These are phyloP conservation scores for Graptemys geographica DNA, from an alignment of 2,797 vertebrate genomes.

Conservation along the genomic window DNA sequence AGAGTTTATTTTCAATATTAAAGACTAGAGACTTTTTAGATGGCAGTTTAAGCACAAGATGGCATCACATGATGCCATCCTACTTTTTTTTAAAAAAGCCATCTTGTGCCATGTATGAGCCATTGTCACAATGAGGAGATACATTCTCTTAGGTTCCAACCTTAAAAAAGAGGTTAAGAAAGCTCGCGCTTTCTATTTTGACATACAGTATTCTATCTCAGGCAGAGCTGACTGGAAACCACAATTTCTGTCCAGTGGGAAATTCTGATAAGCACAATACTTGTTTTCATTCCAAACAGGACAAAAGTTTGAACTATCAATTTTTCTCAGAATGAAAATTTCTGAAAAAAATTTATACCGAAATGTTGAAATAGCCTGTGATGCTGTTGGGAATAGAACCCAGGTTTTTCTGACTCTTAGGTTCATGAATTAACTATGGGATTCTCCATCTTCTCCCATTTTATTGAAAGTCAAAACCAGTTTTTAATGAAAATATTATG, in stretches of 20 bases:
- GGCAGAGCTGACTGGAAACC: fast-evolving
- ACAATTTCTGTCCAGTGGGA: background rate
- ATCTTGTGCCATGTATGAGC: background rate
- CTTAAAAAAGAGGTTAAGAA: background rate
- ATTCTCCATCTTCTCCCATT: background rate
- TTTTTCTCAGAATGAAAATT: background rate
- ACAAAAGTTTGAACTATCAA: background rate
- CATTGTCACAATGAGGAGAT: background rate
- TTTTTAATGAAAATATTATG: background rate
- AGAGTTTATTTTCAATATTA: background rate
- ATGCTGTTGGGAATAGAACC: background rate
- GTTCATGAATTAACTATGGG: background rate
- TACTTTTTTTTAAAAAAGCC: background rate
- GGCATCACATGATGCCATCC: too few relatives aligned
- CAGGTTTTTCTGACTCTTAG: background rate
- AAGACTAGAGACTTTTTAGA: background rate
- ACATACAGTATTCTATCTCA: background rate
- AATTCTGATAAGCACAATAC: background rate
- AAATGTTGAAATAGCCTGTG: background rate
- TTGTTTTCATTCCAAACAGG: background rate
- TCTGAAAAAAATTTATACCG: background rate
- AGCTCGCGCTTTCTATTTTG: background rate
- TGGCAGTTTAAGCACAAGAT: background rate
- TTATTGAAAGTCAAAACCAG: background rate
- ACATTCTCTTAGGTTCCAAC: background rate